Evolutionary conservation across 2,888 invertebrate genomes (phyloP), one percentile per base, ranked within the genome.

Genomic region (Cheilosia variabilis): DNA sequence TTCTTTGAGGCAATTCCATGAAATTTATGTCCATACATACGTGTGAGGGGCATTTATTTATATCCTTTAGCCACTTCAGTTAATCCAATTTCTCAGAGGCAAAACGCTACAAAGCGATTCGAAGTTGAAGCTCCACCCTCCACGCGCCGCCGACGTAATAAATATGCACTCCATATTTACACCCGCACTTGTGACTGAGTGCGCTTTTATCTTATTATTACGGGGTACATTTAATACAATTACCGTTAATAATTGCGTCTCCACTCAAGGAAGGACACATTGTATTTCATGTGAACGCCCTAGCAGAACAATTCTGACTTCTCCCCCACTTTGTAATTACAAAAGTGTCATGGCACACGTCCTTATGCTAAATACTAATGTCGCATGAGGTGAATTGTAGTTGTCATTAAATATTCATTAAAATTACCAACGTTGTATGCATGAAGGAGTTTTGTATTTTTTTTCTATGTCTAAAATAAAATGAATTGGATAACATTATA

Each of bases 321-420:
- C 65, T 62, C 41, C 34, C 43, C 57, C 75, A 66, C 81, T 86
- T 81, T 72, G 76, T 86, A 86, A 86, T 86, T 86, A 77, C 72
- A 52, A 53, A 81, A 71, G 79, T 84, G 84, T 81, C 86, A 76
- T 81, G 86, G 68, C 53, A 57, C 76, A 81, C 76, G 66, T 86
- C 68, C 76, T 80, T 76, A 84, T 81, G 71, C 66, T 86, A 76
- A 76, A 76, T 80, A 80, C 80, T 86, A 76, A 60, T 80, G 72
- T 77, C 72, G 66, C 60, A 50, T 41, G 34, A 65, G 80, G 62
- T 86, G 76, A 80, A 68, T 81, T 86, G 86, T 86, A 72, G 86
- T 77, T 86, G 81, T 77, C 86, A 72, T 77, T 81, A 86, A 86
- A 86, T 86, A 86, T 86, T 86, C 86, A 86, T 86, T 86, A 86